These are phyloP conservation scores for Bombyx mori DNA, from an alignment of 1,140 invertebrate species.

Conservation along the genomic window DNA sequence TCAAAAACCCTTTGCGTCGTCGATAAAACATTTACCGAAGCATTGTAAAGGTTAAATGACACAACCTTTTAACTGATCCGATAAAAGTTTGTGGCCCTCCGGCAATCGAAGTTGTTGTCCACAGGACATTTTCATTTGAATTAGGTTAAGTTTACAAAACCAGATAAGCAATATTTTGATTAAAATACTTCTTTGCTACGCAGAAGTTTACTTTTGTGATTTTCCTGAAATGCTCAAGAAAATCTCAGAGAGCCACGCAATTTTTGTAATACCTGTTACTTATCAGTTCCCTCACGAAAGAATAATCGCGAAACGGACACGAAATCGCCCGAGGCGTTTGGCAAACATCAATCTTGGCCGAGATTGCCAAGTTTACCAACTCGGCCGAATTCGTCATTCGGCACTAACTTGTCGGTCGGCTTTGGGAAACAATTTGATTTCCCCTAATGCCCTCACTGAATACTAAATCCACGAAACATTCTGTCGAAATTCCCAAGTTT, in stretches of 20 bases:
- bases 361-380: slow-evolving; percentile 19
- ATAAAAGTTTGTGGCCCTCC: slow-evolving; percentile 18
- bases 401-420: slow-evolving; percentile 13
- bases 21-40: slow-evolving; percentile 11
- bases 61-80: slow-evolving; percentile 23
- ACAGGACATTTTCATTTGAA: no score
- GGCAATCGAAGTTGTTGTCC: no score
- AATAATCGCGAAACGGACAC: slow-evolving; percentile 2
- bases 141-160: no score
- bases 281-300: background rate
- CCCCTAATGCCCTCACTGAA: slow-evolving; percentile 14
- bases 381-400: slow-evolving; percentile 15
- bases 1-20: slow-evolving; percentile 16
- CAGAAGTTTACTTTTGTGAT: no score
- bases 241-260: no score
- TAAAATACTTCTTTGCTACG: no score
- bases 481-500: slow-evolving; percentile 10
- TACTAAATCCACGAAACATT: slow-evolving; percentile 15
- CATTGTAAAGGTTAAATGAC: no score
- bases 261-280: background rate
- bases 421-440: slow-evolving; percentile 20
- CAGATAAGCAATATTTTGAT: no score
- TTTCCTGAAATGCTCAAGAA: no score
- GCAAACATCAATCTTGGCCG: slow-evolving; percentile 18
- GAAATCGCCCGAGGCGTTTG: slow-evolving; percentile 11